These are phyloP conservation scores for Galerucella pusilla DNA, from an alignment of 2,888 invertebrate genomes.

Conservation along the genomic window DNA sequence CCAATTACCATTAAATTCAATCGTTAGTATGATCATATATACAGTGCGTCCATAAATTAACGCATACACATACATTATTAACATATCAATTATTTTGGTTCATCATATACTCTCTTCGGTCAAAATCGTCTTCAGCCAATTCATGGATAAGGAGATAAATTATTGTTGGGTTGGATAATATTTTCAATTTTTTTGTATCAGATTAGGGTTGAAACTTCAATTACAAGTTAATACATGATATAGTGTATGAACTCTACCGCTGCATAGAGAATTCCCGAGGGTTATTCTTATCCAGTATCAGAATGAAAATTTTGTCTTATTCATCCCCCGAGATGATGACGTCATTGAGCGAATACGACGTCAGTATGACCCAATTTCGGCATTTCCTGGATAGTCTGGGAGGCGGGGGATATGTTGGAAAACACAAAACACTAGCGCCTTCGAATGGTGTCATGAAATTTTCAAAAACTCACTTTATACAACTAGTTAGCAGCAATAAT, in stretches of 20 bases:
- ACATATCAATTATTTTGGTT: too few species aligned
- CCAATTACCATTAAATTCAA: background rate
- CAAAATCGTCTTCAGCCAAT: too few species aligned
- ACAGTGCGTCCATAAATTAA: too few species aligned
- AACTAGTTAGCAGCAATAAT: too few species aligned
- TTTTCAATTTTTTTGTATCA: background rate
- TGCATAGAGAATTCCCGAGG: constrained; percentile 12
- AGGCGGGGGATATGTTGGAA: background rate
- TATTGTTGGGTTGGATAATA: background rate
- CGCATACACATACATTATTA: too few species aligned
- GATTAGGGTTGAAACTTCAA: background rate
- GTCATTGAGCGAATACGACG: constrained; percentile 22
- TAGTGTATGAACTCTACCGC: background rate
- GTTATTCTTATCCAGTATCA: constrained; percentile 23
- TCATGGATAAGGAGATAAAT: too few species aligned
- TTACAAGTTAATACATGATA: background rate
- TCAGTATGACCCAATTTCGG: constrained; percentile 12
- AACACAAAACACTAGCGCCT: too few species aligned
- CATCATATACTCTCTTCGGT: too few species aligned
- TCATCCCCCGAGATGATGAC: constrained; percentile 27
- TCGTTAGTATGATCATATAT: background rate
- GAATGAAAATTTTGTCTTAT: constrained; percentile 30
- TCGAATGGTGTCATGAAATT: background rate
- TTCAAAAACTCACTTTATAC: too few species aligned
- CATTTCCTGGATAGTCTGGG: background rate